Base-by-base conservation (phyloP, 2,797 vertebrate species). In the Pygocentrus nattereri region DNA sequence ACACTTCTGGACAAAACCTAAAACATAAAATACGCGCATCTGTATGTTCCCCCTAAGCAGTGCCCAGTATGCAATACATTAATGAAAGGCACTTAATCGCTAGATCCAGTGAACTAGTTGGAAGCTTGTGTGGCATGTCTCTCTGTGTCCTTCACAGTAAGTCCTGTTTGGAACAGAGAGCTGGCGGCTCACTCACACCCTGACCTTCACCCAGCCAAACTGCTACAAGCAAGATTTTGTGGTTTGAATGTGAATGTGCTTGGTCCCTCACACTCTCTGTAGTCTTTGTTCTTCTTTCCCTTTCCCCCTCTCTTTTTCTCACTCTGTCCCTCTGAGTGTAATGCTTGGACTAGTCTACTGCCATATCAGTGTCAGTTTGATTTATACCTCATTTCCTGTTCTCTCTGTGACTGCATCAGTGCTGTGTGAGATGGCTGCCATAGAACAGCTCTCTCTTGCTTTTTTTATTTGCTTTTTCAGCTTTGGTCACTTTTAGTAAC, bases 371-470 rank as follows among this genome's bases (percentile, higher is more conserved):
- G 61, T 76, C 81, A 81, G 72, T 73, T 68, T 76, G 58, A 74
- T 84, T 79, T 82, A 72, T 69, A 76, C 71, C 41, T 82, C 59
- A 81, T 79, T 76, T 82, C 81, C 88, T 82, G 70, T 83, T 81
- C 78, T 31, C 62, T 50, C 47, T 54, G 21, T 27, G 16, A 62
- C 23, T 65, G 44, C 58, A 27, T 78, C 64, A 70, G 61, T 34
- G 67, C 31, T 67, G 61, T 74, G 59, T 15, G 27, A 67, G 76
- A 76, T 76, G 27, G n/a, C 64, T 54, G 34, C 38, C 38, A n/a
- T 18, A 41, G 15, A 58, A 30, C 69, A 58, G 41, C 65, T 34
- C 54, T 34, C 65, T 18, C 18, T n/a, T n/a, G 13, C 31, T 12
- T 54, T 16, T 44, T 69, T n/a, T 16, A 30, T 27, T 49, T 3